phyloP scores from a whole-genome alignment of 2,113 vertebrate genomes.

The Anser cygnoides region DNA sequence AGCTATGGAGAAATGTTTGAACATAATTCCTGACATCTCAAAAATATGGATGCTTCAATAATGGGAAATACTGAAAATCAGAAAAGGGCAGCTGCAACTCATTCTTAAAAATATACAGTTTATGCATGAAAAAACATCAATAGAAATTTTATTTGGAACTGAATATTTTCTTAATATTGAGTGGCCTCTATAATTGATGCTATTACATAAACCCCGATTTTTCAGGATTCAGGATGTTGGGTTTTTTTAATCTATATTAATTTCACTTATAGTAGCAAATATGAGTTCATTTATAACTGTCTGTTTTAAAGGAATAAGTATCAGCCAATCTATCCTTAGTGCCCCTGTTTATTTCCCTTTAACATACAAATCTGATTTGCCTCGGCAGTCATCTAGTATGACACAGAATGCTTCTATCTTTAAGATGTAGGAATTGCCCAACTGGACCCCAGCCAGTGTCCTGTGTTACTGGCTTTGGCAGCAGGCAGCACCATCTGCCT shows the following conservation, averaged over 20 bases:
- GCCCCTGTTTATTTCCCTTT: background rate
- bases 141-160: background rate
- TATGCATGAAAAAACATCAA: background rate
- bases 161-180: background rate
- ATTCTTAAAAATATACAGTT: background rate
- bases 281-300: background rate
- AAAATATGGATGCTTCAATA: background rate
- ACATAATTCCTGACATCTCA: background rate
- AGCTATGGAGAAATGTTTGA: background rate
- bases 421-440: background rate
- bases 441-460: background rate
- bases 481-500: background rate
- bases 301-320: background rate
- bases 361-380: background rate
- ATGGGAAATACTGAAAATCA: background rate
- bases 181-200: background rate
- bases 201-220: background rate
- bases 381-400: background rate
- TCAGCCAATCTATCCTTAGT: background rate
- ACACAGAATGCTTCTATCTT: background rate
- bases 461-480: background rate
- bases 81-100: background rate
- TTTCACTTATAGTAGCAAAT: background rate
- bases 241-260: background rate
- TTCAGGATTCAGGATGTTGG: background rate